A percentile compares a stretch with the other conserved stretches of the same genome.
phyloP scores from a whole-genome alignment of 1,140 invertebrate species.

The Mercenaria mercenaria region DNA sequence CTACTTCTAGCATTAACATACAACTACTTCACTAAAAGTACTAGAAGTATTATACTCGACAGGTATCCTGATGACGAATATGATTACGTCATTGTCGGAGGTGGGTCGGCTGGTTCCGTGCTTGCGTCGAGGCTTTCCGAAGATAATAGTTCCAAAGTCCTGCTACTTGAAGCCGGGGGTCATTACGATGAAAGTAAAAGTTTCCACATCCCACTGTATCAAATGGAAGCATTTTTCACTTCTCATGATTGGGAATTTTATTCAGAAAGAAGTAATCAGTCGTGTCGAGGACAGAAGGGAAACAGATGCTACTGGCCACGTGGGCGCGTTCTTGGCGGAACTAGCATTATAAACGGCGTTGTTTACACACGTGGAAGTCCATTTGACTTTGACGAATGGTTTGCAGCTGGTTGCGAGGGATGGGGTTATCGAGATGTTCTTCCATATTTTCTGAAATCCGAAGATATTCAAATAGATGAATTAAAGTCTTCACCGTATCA shows the following conservation, averaged over 20 bases:
- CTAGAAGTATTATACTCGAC: too few species aligned
- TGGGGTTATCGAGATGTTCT: conserved; percentile 45
- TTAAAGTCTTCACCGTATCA: conserved; percentile 30
- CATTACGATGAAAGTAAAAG: conserved; percentile 96
- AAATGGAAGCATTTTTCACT: background rate
- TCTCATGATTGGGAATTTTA: conserved; percentile 85
- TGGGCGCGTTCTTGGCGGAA: conserved; percentile 87
- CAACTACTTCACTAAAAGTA: too few species aligned
- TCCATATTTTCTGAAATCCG: conserved; percentile 88
- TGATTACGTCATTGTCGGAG: conserved; percentile 87
- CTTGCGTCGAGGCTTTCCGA: conserved; percentile 91
- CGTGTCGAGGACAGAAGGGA: background rate
- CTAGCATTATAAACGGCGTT: conserved; percentile 77
- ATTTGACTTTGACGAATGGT: conserved; percentile 95
- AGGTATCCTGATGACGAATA: background rate
- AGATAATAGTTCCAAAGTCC: conserved; percentile 89
- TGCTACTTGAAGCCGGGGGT: conserved; percentile 95
- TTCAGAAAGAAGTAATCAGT: conserved; percentile 92
- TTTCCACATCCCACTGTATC: conserved; percentile 55
- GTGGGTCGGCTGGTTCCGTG: background rate
- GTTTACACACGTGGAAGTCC: conserved; percentile 95
- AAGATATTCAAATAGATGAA: conserved; percentile 45
- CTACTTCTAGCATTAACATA: too few species aligned
- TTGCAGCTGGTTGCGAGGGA: conserved; percentile 86
- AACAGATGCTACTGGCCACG: conserved; percentile 88